These are phyloP conservation scores for Catharus bicknelli DNA, from an alignment of 2,113 vertebrate genomes.

Conservation along the genomic window DNA sequence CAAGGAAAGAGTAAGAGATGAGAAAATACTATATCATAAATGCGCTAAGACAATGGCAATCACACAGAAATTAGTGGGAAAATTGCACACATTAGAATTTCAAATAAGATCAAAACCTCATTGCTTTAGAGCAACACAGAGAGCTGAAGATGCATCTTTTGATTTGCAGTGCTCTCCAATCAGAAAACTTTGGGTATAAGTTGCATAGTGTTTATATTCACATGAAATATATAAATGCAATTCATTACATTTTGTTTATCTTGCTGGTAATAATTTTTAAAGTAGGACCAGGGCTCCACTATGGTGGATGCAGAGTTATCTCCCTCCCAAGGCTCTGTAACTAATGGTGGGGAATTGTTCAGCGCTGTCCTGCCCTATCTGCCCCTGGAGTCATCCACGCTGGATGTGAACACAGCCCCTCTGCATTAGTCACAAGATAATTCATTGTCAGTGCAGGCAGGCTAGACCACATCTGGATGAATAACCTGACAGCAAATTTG, in stretches of 20 bases:
- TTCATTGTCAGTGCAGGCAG: neutral
- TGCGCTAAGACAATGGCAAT: neutral
- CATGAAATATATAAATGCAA: neutral
- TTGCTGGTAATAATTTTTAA: neutral
- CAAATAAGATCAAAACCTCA: neutral
- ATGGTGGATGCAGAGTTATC: neutral
- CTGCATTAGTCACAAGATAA: neutral
- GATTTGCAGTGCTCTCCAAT: neutral
- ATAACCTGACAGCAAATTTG: neutral
- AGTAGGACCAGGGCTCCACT: neutral
- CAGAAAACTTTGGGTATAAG: neutral
- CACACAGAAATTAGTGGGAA: neutral
- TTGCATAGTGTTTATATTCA: neutral
- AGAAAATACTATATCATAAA: neutral
- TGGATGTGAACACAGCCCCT: neutral
- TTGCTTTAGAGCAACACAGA: neutral
- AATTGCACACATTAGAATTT: accelerated
- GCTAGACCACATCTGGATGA: neutral
- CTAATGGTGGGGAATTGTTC: neutral
- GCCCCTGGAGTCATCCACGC: neutral
- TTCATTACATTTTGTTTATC: neutral
- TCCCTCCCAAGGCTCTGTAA: neutral
- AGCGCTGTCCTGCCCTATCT: neutral
- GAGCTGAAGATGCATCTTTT: neutral
- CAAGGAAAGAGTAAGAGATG: neutral